Evolutionary conservation across 2,888 invertebrate species (phyloP).

Genomic region (Cabera pusaria): DNA sequence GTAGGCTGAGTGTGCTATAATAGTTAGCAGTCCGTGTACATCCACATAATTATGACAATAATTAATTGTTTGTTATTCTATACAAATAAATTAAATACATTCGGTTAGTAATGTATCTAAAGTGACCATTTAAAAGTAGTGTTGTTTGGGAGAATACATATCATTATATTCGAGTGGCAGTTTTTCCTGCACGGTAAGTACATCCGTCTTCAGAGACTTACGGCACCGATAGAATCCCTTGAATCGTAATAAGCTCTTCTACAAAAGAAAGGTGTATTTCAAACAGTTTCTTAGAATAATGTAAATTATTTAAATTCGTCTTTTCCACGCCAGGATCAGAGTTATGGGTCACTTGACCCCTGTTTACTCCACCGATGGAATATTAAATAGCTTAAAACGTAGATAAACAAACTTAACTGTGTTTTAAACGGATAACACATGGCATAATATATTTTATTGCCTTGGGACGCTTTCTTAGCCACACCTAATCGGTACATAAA

Average conservation of each 20-base stretch:
- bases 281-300: slow-evolving; percentile 66
- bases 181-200: slow-evolving; percentile 8
- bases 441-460: slow-evolving; percentile 22
- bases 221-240: slow-evolving; percentile 41
- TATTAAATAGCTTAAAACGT: slow-evolving; percentile 56
- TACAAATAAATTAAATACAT: no score
- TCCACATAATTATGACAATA: no score
- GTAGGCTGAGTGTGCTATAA: no score
- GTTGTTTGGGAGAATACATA: no score
- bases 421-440: slow-evolving; percentile 33
- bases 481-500: slow-evolving; percentile 9
- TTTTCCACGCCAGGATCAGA: slow-evolving; percentile 57
- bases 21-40: no score
- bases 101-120: no score
- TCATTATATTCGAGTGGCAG: no score
- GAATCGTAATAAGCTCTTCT: slow-evolving; percentile 53
- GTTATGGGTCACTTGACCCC: slow-evolving; percentile 70
- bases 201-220: slow-evolving; percentile 24
- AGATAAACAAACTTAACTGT: slow-evolving; percentile 38
- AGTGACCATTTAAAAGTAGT: no score
- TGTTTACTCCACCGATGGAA: slow-evolving; percentile 56
- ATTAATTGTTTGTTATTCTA: no score
- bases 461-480: slow-evolving; percentile 14
- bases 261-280: slow-evolving; percentile 56
- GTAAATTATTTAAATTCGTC: slow-evolving; percentile 66